Evolutionary conservation across 2,888 invertebrate genomes (phyloP).

Genomic region (Netelia inedita): DNA sequence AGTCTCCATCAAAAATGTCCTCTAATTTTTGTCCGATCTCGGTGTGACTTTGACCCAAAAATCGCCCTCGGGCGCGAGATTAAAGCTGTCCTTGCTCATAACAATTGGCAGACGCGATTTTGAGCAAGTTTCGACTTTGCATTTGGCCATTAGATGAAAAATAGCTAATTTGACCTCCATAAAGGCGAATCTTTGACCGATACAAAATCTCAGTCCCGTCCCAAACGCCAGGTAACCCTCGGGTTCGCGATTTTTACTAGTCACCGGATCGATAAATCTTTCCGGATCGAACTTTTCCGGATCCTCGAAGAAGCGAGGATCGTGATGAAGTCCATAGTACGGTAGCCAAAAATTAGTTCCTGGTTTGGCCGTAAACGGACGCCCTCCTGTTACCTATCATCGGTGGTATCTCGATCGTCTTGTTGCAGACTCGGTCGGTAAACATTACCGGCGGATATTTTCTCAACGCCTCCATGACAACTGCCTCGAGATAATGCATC

Average conservation of each 20-base stretch:
- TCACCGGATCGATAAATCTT: constrained; percentile 82
- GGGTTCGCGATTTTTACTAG: constrained; percentile 80
- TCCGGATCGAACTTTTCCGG: constrained; percentile 86
- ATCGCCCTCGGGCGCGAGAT: constrained; percentile 69
- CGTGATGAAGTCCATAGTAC: constrained; percentile 83
- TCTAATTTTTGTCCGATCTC: constrained; percentile 68
- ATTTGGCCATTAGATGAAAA: constrained; percentile 74
- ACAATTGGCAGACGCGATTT: constrained; percentile 72
- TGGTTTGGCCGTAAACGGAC: constrained; percentile 73
- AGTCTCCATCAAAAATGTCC: neutral
- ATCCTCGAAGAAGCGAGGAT: constrained; percentile 84
- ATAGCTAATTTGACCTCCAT: constrained; percentile 72
- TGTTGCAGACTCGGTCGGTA: constrained; percentile 86
- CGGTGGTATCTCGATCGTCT: constrained; percentile 85
- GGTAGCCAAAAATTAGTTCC: constrained; percentile 82
- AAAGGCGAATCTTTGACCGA: constrained; percentile 79
- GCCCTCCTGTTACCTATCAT: constrained; percentile 69
- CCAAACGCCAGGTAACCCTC: constrained; percentile 83
- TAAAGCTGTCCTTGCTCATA: constrained; percentile 67
- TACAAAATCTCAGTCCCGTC: constrained; percentile 81
- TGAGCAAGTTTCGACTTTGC: constrained; percentile 68
- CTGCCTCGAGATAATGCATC: constrained; percentile 80
- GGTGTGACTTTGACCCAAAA: constrained; percentile 74
- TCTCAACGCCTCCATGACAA: constrained; percentile 77
- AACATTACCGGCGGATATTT: constrained; percentile 83